Evolutionary conservation across 2,113 vertebrate genomes (phyloP), one percentile per base, ranked within the genome.

Genomic region (Sceloporus tristichus): DNA sequence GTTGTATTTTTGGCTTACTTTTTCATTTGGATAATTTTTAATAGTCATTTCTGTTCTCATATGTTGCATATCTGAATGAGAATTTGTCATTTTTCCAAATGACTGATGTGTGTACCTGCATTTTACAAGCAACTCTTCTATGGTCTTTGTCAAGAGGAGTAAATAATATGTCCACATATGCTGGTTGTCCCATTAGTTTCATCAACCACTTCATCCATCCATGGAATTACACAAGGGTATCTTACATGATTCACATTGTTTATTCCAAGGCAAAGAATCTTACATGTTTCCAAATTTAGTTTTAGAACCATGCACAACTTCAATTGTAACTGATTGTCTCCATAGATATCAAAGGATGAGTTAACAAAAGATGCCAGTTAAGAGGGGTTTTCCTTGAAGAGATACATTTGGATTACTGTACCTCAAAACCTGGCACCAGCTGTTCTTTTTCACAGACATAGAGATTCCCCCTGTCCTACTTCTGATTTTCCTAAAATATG

Each of bases 181-280:
- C 4, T 38, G 11, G 16, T 14, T 42, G 54, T 16, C 74, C 29
- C 71, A 62, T 85, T 65, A 34, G 38, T 53, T 29, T 68, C 62
- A 13, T 78, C 10, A 68, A 29, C 29, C 48, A 54, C 16, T 29
- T 73, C 66, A 40, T 10, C 78, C 25, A 29, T 25, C 59, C 73
- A 65, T 65, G 56, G 54, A 85, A 85, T 65, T 85, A 7, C 16
- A 80, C n/a, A 65, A 62, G 9, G 59, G 29, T 2, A 6, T 34
- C 48, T 73, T 27, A 84, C 42, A 79, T 68, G 40, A 54, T 85
- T 76, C 13, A 9, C 23, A 38, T 54, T 71, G 68, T 85, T 75
- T 75, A 85, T 86, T 86, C 65, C 38, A 59, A 68, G 40, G 40
- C 48, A 29, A 54, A 48, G n/a, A 70, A 70, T 86, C 42, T 54